phyloP scores from a whole-genome alignment of 1,140 invertebrate species.

The Brachionus koreanus region DNA sequence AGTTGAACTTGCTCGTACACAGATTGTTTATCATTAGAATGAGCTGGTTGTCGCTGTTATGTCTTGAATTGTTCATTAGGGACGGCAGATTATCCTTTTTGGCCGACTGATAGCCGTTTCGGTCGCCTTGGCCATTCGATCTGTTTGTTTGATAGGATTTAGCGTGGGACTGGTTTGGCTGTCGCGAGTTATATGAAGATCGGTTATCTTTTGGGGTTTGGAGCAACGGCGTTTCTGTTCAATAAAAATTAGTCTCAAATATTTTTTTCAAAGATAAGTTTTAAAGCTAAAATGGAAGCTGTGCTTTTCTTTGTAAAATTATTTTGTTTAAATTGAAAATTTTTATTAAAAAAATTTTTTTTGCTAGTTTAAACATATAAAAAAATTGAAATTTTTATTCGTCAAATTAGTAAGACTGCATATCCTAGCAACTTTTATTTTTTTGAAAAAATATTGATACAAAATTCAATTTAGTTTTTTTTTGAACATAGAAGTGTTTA shows the following conservation, averaged over 20 bases:
- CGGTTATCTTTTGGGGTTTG: background rate
- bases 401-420: too few relatives aligned
- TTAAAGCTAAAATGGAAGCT: too few relatives aligned
- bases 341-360: background rate
- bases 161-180: background rate
- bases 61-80: background rate
- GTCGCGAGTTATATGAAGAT: background rate
- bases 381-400: too few relatives aligned
- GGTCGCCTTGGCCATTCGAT: background rate
- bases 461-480: too few relatives aligned
- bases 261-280: too few relatives aligned
- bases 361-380: too few relatives aligned
- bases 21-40: conserved; percentile 98
- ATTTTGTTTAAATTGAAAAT: background rate
- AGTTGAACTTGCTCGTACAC: conserved; percentile 84
- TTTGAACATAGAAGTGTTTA: too few relatives aligned
- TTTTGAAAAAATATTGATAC: too few relatives aligned
- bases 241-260: background rate
- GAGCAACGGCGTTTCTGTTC: background rate
- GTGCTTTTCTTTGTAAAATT: background rate
- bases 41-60: conserved; percentile 64
- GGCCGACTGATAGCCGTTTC: background rate
- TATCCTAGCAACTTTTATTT: too few relatives aligned
- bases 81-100: background rate
- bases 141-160: background rate